phyloP scores from a whole-genome alignment of 2,113 vertebrate species.

The Ictidomys tridecemlineatus region DNA sequence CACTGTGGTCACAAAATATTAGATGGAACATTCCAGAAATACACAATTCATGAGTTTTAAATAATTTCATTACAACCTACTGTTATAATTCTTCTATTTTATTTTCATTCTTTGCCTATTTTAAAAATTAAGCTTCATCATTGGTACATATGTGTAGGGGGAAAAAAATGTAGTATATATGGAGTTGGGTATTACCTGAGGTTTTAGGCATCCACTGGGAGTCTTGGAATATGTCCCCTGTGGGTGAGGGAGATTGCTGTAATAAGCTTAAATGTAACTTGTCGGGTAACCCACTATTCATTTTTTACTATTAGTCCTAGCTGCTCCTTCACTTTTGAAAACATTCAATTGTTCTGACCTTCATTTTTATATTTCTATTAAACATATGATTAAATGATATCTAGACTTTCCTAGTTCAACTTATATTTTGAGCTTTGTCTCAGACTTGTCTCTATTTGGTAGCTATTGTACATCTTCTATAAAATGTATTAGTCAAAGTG shows the following conservation, averaged over 20 bases:
- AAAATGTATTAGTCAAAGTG: background rate
- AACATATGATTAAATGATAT: background rate
- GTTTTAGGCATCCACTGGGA: background rate
- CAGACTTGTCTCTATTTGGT: background rate
- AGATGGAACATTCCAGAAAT: background rate
- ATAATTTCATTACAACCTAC: background rate
- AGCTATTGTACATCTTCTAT: background rate
- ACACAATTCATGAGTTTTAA: background rate
- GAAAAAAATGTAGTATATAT: background rate
- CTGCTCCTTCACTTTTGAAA: background rate
- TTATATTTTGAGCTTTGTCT: background rate
- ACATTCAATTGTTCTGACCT: background rate
- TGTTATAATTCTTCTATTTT: background rate
- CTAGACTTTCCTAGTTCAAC: background rate
- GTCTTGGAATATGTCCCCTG: background rate
- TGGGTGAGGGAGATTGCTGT: background rate
- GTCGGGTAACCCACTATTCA: background rate
- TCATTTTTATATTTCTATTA: slow-evolving; percentile 3
- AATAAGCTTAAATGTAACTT: background rate
- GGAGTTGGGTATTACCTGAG: background rate
- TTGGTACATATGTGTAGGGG: background rate
- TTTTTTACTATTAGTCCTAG: background rate
- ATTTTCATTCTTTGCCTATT: background rate
- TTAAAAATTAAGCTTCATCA: background rate
- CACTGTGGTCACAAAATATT: background rate